Evolutionary conservation across 2,797 vertebrate species (phyloP), one percentile per base, ranked within the genome.

Genomic region (Pseudotriccus pelzelni): DNA sequence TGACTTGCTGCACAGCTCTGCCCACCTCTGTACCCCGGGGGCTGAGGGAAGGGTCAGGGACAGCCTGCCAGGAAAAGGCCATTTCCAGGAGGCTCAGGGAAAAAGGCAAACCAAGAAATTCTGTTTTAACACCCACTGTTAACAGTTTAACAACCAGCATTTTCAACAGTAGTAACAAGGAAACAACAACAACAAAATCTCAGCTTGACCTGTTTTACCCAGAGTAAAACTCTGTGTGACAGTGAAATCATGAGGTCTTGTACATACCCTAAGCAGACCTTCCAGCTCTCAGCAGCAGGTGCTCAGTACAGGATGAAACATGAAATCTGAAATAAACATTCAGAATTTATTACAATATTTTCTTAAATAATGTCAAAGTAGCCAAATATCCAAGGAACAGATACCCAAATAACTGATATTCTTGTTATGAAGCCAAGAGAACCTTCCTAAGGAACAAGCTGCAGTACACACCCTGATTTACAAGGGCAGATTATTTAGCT

Each of bases 261-360:
- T 49, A 90, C 87, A 5, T 93, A 97, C 96, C 95, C 91, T 81
- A 91, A 62, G 70, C 36, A 68, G 91, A 74, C 76, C 88, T 96
- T 95, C 93, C 96, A 97, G 95, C 76, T 96, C 95, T 96, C 91
- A 96, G 92, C 66, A 94, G 86, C 60, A 78, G 74, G 43, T 74
- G 83, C 49, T 91, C 73, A 34, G 39, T 1, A 27, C 23, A 59
- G 73, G 84, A 87, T 34, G 84, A 80, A 92, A 87, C 90, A 95
- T 93, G 64, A 86, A 96, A 94, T 59, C 97, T 97, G 96, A 78
- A 97, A 97, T 12, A n/a, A 90, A 92, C 25, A 87, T 76, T 89
- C 30, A 64, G 11, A 93, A 84, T 52, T 36, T 9, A 75, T 96
- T 37, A 92, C 56, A 24, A 12, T 63, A 14, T 67, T 81, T 85